Conservation (phyloP, 2,797 vertebrate genomes). For the Cirrhinus molitorella region DNA sequence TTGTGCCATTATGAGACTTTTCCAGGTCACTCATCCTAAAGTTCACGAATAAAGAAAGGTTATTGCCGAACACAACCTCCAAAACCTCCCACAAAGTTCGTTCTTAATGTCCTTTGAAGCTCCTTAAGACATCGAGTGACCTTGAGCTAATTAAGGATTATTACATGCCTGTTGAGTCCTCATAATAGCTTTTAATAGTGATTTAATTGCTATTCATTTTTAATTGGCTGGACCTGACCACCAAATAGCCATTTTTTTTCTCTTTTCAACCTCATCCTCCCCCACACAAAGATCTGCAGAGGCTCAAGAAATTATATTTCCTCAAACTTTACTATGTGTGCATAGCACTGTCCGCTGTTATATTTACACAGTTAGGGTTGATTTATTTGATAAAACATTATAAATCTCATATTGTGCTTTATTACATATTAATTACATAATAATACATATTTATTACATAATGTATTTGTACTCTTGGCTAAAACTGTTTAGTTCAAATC, state of each 20-base stretch:
- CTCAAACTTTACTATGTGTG: not conserved
- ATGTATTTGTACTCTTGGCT: not conserved
- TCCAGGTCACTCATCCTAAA: not conserved
- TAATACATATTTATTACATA: not conserved
- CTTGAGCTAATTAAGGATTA: conserved; percentile 81
- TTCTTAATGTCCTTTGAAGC: conserved; percentile 61
- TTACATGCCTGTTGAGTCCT: conserved; percentile 81
- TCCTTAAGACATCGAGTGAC: conserved; percentile 73
- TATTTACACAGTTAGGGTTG: not conserved
- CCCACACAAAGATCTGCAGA: conserved; percentile 27
- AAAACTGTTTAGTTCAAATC: not conserved
- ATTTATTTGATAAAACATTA: not conserved
- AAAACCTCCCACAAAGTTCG: conserved; percentile 34
- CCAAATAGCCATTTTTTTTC: conserved; percentile 58
- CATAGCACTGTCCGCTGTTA: not conserved
- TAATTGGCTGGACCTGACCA: conserved; percentile 46
- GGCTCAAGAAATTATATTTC: conserved; percentile 6
- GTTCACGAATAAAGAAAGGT: conserved; percentile 8
- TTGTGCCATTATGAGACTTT: not conserved
- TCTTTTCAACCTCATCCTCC: conserved; percentile 66
- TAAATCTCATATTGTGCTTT: not conserved
- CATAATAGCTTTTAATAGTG: conserved; percentile 73
- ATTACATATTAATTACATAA: not conserved
- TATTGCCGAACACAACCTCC: conserved; percentile 4
- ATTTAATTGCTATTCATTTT: conserved; percentile 51